These are phyloP conservation scores for Drosophila nigromelanica DNA, from an alignment of 1,140 invertebrate species.

Conservation along the genomic window DNA sequence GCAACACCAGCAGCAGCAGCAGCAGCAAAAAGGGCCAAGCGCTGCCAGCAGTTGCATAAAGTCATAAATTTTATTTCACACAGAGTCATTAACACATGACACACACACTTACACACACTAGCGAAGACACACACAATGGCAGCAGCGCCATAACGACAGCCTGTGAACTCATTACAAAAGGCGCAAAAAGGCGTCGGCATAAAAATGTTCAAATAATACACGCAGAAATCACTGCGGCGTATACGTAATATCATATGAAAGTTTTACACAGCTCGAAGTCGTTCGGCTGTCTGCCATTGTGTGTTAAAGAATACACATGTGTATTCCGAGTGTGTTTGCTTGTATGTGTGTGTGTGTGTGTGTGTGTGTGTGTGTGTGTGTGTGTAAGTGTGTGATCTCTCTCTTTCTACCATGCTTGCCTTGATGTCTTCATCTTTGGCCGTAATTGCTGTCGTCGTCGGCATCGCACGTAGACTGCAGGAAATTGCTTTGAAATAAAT, in stretches of 20 bases:
- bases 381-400: slow-evolving; percentile 16
- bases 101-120: slow-evolving; percentile 49
- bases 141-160: slow-evolving; percentile 56
- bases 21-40: slow-evolving; percentile 35
- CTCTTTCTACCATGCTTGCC: slow-evolving; percentile 30
- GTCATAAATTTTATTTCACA: slow-evolving; percentile 82
- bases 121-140: slow-evolving; percentile 15
- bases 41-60: slow-evolving; percentile 76
- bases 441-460: slow-evolving; percentile 73
- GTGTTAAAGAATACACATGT: slow-evolving; percentile 17
- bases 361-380: slow-evolving; percentile 7
- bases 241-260: slow-evolving; percentile 74
- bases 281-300: slow-evolving; percentile 17
- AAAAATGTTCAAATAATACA: slow-evolving; percentile 52
- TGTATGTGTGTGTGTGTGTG: slow-evolving; percentile 1
- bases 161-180: slow-evolving; percentile 79
- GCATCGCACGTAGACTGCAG: slow-evolving; percentile 72
- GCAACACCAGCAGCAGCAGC: background rate
- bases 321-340: slow-evolving; percentile 25
- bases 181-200: slow-evolving; percentile 46
- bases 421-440: slow-evolving; percentile 79
- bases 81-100: slow-evolving; percentile 82
- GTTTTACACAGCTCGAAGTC: slow-evolving; percentile 48
- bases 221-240: slow-evolving; percentile 73
- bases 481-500: slow-evolving; percentile 82